Evolutionary conservation across 2,888 invertebrate species (phyloP).

Genomic region (Frankliniella fusca): DNA sequence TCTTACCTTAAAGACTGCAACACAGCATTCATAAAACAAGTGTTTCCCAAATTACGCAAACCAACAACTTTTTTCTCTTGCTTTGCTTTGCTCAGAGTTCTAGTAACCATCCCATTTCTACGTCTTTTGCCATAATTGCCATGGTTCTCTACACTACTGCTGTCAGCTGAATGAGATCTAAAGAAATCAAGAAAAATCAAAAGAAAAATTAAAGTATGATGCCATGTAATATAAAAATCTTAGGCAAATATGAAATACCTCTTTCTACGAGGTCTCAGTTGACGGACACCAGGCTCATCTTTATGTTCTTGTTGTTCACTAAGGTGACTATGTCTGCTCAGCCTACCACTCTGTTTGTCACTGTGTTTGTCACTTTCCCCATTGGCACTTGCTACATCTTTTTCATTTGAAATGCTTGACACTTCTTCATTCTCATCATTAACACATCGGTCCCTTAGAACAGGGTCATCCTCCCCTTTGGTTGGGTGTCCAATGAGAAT

Average conservation of each 20-base stretch:
- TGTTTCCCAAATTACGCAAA: constrained; percentile 75
- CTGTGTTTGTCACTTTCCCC: constrained; percentile 11
- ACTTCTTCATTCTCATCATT: background rate
- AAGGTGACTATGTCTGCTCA: constrained; percentile 32
- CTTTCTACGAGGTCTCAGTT: constrained; percentile 58
- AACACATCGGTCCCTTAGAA: background rate
- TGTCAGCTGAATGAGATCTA: constrained; percentile 43
- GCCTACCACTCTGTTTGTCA: constrained; percentile 17
- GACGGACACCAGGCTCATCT: constrained; percentile 53
- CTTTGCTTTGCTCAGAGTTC: constrained; percentile 52
- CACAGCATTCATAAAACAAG: constrained; percentile 83
- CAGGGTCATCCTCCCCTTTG: constrained; percentile 22
- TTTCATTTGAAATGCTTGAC: background rate
- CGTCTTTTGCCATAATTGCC: constrained; percentile 25
- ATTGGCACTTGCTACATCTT: background rate
- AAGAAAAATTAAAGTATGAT: background rate
- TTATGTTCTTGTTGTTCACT: background rate
- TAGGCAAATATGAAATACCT: constrained; percentile 44
- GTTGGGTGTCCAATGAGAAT: constrained; percentile 35
- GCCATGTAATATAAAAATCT: background rate
- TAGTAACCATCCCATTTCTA: constrained; percentile 42
- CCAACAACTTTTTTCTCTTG: constrained; percentile 65
- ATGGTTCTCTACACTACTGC: constrained; percentile 37
- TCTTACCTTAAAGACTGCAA: constrained; percentile 60
- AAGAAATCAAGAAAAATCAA: background rate